Conservation (phyloP, 2,797 vertebrate genomes). For the Coranthus polyacanthus region DNA sequence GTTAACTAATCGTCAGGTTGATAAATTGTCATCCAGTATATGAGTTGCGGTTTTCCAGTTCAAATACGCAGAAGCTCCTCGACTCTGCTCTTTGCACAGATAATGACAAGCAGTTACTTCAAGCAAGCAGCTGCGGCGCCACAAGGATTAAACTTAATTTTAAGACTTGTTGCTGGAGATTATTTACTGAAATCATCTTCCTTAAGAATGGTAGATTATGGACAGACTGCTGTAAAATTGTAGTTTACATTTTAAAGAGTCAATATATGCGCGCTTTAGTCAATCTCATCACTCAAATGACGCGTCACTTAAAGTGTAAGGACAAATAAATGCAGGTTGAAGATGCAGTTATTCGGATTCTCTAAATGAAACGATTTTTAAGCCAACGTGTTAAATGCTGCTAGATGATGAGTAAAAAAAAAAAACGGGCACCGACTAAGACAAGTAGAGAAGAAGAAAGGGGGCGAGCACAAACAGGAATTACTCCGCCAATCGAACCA, state of each 20-base stretch:
- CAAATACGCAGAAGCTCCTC: slow-evolving; percentile 43
- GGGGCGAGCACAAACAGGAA: no score
- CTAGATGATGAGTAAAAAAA: background rate
- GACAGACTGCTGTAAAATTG: slow-evolving; percentile 45
- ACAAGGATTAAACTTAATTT: slow-evolving; percentile 73
- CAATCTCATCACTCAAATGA: slow-evolving; percentile 20
- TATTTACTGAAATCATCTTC: slow-evolving; percentile 62
- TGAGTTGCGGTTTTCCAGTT: slow-evolving; percentile 36
- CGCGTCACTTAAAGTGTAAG: background rate
- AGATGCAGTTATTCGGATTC: background rate
- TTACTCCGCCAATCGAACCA: slow-evolving; percentile 43
- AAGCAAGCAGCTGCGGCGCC: slow-evolving; percentile 62
- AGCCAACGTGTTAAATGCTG: background rate
- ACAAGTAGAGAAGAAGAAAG: slow-evolving; percentile 2
- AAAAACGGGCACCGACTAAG: slow-evolving; percentile 4
- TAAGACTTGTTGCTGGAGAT: slow-evolving; percentile 55
- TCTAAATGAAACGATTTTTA: no score
- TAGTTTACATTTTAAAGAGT: slow-evolving; percentile 51
- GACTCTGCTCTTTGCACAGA: slow-evolving; percentile 35
- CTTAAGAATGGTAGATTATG: slow-evolving; percentile 50
- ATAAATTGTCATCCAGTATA: slow-evolving; percentile 8
- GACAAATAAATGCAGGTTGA: background rate
- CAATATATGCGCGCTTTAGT: slow-evolving; percentile 16
- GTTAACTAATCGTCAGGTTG: background rate
- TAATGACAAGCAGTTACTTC: slow-evolving; percentile 62